These are phyloP conservation scores for Anas platyrhynchos DNA, from an alignment of 2,113 vertebrate genomes.

Conservation along the genomic window DNA sequence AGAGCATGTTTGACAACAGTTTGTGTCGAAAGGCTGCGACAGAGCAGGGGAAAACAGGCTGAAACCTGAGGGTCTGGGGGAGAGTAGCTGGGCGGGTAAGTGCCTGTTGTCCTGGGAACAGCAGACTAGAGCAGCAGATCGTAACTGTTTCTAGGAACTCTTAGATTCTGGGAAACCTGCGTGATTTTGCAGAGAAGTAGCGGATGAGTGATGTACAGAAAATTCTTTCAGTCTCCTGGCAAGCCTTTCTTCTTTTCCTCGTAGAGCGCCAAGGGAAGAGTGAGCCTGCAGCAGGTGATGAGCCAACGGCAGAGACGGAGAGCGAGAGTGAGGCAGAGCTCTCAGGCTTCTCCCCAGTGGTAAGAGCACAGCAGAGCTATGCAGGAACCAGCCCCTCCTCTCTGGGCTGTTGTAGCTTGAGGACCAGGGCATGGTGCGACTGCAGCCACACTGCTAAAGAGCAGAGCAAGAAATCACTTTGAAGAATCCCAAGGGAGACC, in stretches of 20 bases:
- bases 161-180: neutral
- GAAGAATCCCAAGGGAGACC: neutral
- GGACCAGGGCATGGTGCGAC: neutral
- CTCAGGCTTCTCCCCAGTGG: conserved; percentile 92
- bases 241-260: neutral
- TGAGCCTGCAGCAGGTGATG: conserved; percentile 85
- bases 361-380: conserved; percentile 66
- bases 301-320: conserved; percentile 92
- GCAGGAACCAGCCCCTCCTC: neutral
- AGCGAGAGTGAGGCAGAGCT: conserved; percentile 97
- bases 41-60: neutral
- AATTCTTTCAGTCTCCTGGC: neutral
- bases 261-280: conserved; percentile 85
- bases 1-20: neutral
- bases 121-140: neutral
- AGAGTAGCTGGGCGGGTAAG: neutral
- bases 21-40: neutral
- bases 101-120: neutral
- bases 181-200: neutral
- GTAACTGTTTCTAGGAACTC: neutral
- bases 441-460: neutral
- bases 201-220: neutral
- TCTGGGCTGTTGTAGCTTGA: neutral
- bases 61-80: neutral
- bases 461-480: neutral